Percentiles rank a stretch among this genome's conserved stretches.
These are phyloP conservation scores for Muscicapa striata DNA, from an alignment of 2,797 vertebrate species.

Conservation along the genomic window DNA sequence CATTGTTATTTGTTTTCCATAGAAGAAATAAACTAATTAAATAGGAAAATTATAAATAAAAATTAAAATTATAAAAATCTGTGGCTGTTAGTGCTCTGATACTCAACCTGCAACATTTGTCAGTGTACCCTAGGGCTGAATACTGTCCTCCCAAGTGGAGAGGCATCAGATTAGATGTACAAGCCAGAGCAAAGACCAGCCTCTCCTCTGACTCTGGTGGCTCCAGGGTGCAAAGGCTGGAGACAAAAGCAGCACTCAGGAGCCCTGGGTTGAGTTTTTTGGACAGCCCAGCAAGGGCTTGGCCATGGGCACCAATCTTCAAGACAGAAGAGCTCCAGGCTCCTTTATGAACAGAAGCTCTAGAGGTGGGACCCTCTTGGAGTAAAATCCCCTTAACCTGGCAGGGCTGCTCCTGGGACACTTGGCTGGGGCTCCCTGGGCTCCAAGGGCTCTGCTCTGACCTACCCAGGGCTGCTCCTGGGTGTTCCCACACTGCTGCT, in stretches of 20 bases:
- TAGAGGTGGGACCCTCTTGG: neutral
- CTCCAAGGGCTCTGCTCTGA: neutral
- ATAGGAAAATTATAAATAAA: neutral
- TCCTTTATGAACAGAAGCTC: neutral
- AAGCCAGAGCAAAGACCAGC: neutral
- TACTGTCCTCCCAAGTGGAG: neutral
- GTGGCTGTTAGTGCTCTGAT: neutral
- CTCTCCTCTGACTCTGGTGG: neutral
- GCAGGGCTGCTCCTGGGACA: neutral
- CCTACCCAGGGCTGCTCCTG: neutral
- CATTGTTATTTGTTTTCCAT: neutral
- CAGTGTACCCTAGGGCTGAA: neutral
- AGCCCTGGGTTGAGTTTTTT: neutral
- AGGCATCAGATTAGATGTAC: neutral
- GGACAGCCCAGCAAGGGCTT: neutral
- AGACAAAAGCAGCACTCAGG: neutral
- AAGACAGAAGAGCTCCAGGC: neutral
- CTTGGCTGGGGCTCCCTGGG: accelerated
- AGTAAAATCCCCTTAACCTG: neutral
- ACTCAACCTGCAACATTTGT: neutral
- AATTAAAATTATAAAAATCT: neutral
- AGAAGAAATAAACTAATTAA: neutral
- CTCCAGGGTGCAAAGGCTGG: neutral
- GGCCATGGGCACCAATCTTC: neutral
- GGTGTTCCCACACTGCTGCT: neutral